Evolutionary conservation across 2,888 invertebrate species (phyloP).

Genomic region (Lordiphosa andalusiaca): DNA sequence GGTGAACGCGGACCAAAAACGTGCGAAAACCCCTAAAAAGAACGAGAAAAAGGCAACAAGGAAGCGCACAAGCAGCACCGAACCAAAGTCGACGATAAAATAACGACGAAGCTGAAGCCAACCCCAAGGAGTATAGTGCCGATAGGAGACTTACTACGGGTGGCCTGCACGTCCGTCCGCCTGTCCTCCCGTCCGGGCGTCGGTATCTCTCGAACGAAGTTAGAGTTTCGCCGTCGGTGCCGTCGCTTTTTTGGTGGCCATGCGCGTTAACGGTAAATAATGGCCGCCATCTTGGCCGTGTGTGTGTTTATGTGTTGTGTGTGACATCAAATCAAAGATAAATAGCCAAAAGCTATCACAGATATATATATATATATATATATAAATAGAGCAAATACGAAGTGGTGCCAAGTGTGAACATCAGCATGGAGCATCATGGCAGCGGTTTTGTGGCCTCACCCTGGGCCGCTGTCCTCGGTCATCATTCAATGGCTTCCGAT

Average conservation of each 20-base stretch:
- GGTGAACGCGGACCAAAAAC: conserved; percentile 79
- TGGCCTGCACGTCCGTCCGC: conserved; percentile 2
- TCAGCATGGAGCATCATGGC: conserved; percentile 88
- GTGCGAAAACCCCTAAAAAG: conserved; percentile 49
- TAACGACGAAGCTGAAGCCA: not conserved
- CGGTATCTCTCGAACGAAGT: conserved; percentile 4
- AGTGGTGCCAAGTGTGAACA: conserved; percentile 13
- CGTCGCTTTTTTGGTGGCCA: conserved; percentile 45
- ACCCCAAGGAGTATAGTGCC: conserved; percentile 6
- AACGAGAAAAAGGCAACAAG: conserved; percentile 14
- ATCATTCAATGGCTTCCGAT: conserved; percentile 80
- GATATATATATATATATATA: conserved; percentile 20
- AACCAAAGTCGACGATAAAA: conserved; percentile 10
- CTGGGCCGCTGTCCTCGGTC: conserved; percentile 88
- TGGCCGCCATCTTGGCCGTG: conserved; percentile 71
- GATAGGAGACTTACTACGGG: not conserved
- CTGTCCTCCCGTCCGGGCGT: conserved; percentile 3
- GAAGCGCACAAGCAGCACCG: conserved; percentile 8
- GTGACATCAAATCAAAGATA: conserved; percentile 62
- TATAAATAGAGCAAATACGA: conserved; percentile 7
- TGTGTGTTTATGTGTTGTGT: conserved; percentile 33
- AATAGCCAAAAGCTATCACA: conserved; percentile 39
- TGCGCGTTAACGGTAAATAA: conserved; percentile 76
- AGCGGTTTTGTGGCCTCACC: conserved; percentile 88
- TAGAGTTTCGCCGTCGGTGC: conserved; percentile 14